Evolutionary conservation across 2,888 invertebrate species (phyloP).

Genomic region (Caenorhabditis becei): DNA sequence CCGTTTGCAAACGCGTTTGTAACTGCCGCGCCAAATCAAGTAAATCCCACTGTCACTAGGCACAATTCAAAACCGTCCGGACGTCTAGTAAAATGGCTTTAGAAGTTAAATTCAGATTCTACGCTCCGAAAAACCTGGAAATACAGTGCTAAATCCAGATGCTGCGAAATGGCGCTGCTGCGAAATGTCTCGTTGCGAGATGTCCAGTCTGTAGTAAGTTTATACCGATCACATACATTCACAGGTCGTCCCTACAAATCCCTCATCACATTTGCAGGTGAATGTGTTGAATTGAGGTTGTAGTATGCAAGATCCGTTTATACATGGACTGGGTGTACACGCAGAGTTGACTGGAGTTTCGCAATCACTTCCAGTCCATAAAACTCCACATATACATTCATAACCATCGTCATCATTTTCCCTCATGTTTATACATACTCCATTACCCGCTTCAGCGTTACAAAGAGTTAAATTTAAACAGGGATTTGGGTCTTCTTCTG

Average conservation of each 20-base stretch:
- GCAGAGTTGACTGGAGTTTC: constrained; percentile 15
- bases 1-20: too few species aligned
- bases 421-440: constrained; percentile 30
- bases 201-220: too few species aligned
- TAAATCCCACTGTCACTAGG: too few species aligned
- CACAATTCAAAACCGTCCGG: too few species aligned
- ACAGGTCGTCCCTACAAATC: constrained; percentile 21
- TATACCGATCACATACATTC: too few species aligned
- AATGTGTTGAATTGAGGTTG: constrained; percentile 23
- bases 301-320: constrained; percentile 41
- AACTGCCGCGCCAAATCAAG: too few species aligned
- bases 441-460: constrained; percentile 5
- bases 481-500: constrained; percentile 39
- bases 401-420: constrained; percentile 22
- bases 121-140: too few species aligned
- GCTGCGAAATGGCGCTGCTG: too few species aligned
- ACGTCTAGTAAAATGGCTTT: too few species aligned
- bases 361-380: constrained; percentile 38
- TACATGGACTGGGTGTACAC: constrained; percentile 44
- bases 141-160: too few species aligned
- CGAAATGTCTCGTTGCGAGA: too few species aligned
- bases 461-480: constrained; percentile 6
- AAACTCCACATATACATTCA: constrained; percentile 27
- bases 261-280: constrained; percentile 23
- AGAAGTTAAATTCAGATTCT: too few species aligned